Evolutionary conservation across 1,140 invertebrate genomes (phyloP).

Genomic region (Drosophila ironensis): DNA sequence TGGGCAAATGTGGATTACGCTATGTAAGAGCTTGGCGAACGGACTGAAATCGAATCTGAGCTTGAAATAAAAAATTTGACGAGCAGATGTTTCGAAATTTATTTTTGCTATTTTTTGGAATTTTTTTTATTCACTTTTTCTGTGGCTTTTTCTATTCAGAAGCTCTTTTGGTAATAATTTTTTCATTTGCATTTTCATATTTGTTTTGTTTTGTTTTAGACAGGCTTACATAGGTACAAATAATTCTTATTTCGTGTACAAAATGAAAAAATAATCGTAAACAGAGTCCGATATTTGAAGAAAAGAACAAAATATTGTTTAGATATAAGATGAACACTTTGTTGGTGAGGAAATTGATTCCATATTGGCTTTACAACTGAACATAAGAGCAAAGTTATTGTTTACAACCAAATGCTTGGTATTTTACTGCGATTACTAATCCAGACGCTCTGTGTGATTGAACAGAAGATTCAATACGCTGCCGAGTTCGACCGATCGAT

Average conservation of each 20-base stretch:
- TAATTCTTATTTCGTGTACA: conserved; percentile 54
- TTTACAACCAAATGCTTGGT: conserved; percentile 29
- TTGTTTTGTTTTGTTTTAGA: conserved; percentile 41
- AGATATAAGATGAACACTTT: conserved; percentile 20
- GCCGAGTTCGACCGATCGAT: conserved; percentile 46
- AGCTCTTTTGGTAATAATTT: conserved; percentile 48
- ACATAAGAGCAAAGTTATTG: conserved; percentile 33
- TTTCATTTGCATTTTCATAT: too few species aligned
- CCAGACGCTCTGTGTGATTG: conserved; percentile 49
- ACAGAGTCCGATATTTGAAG: conserved; percentile 40
- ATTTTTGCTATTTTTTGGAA: conserved; percentile 39
- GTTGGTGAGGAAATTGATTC: conserved; percentile 15
- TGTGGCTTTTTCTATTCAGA: conserved; percentile 51
- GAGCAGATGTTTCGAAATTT: conserved; percentile 68
- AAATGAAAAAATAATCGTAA: conserved; percentile 53
- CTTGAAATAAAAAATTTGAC: conserved; percentile 73
- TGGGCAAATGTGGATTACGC: conserved; percentile 10
- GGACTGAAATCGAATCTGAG: conserved; percentile 66
- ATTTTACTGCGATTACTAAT: conserved; percentile 46
- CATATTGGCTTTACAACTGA: conserved; percentile 42
- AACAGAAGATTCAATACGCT: conserved; percentile 45
- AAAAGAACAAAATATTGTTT: conserved; percentile 10
- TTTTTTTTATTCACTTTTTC: conserved; percentile 63
- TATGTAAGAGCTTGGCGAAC: conserved; percentile 31
- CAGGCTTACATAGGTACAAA: conserved; percentile 47